Base-by-base conservation (phyloP, 1,140 invertebrate genomes). In the Heliothis virescens region DNA sequence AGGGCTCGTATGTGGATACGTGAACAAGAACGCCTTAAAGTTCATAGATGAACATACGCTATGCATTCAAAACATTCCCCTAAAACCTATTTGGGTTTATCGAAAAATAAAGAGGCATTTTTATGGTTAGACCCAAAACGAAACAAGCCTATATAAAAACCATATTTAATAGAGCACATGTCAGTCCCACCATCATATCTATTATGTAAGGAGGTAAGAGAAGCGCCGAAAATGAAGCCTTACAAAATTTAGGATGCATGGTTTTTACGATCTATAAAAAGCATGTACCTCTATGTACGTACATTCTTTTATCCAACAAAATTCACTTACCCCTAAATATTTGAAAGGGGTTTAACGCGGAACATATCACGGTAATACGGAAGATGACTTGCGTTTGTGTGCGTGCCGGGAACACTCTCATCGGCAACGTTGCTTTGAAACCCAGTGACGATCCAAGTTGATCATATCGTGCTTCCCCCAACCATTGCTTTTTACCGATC, bases 201-300 rank as follows among this genome's bases (percentile, higher is more conserved):
- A 57, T 48, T 78, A 78, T 78, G 47, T 62, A 79, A 21, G 62
- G 29, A 57, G 50, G 67, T 69, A 69, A 67, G 53, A 78, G 69
- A 78, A 67, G 63, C 41, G 18, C 50, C 29, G 52, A 59, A 34
- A 69, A 72, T 50, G 59, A 85, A 80, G 76, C 74, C 80, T 75
- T 76, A 74, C 53, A 53, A 80, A 83, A 85, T 84, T 84, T 83
- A 80, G 57, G 53, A 84, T 79, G 77, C 67, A 65, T 79, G 78
- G 65, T 82, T 77, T 87, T 87, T 87, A 85, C 75, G 81, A 83
- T 62, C 79, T 69, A 82, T 87, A 87, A 87, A 85, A 85, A 78
- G 55, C 80, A 80, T 83, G 73, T 79, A 82, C 9, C 5, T n/a
- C n/a, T 41, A 41, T 41, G 34, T 41, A 41, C 34, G 34, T 82